Base-by-base conservation (phyloP, 2,888 invertebrate species). In the Lamellibrachia columna region DNA sequence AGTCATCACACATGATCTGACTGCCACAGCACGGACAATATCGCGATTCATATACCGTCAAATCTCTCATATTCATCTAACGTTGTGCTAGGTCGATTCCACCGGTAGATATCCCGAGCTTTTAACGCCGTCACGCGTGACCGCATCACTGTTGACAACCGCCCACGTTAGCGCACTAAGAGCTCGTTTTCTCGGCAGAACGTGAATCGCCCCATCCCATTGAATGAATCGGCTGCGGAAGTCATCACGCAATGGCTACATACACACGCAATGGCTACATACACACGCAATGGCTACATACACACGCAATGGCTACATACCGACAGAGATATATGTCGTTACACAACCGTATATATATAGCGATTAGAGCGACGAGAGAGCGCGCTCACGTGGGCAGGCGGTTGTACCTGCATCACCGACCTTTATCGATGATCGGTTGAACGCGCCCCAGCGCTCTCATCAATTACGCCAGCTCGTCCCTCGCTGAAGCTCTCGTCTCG, bases 381-480 rank as follows among this genome's bases (percentile, higher is more conserved):
- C 75, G 22, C 6, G 22, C 6, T 15, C 60, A 22, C 75, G 75
- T 75, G 75, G 75, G 75, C 75, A 22, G 75, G 2, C 2, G 3
- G 2, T 75, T 75, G 75, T 75, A 75, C 75, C 75, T 75, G 75
- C 75, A 75, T 75, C 75, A 75, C 22, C 15, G 75, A 75, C 75
- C 75, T 75, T 75, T 75, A 75, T 75, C 75, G 75, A 75, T 75
- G 75, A 75, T 75, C 75, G 75, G 4, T 75, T 75, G 75, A 75
- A 75, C 8, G 58, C 58, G 58, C 58, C 58, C 8, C 75, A n/a
- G 75, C 75, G 15, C 15, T 75, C 22, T n/a, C 75, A 22, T 75
- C 75, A 75, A 75, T 75, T 75, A 75, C 75, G 75, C 11, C 22
- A 22, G 75, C 22, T n/a, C 22, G 75, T 75, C 75, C 60, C 60